Conservation (phyloP, 2,113 vertebrate species). For the Ptilorrhoa leucosticta region DNA sequence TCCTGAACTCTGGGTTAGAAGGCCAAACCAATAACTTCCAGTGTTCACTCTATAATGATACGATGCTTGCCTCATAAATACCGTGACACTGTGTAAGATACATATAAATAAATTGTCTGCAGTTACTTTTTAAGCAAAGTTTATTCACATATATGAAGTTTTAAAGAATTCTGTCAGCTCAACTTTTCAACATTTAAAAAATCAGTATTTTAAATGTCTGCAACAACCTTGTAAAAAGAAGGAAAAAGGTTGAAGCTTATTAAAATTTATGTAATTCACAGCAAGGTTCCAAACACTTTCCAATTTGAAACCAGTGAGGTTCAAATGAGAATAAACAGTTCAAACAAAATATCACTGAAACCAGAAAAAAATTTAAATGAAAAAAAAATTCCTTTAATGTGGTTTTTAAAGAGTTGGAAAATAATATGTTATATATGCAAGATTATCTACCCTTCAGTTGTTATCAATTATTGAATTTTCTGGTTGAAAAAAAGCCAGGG, state of each 20-base stretch:
- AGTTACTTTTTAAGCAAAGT: not conserved
- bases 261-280: not conserved
- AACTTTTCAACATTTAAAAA: not conserved
- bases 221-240: not conserved
- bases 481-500: rapidly evolving
- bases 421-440: not conserved
- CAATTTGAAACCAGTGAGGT: not conserved
- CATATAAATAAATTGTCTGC: not conserved
- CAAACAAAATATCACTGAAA: not conserved
- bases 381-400: not conserved
- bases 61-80: not conserved
- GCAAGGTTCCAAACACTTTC: not conserved
- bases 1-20: not conserved
- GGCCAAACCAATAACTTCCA: not conserved
- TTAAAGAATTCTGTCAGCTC: not conserved
- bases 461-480: not conserved
- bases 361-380: not conserved
- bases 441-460: not conserved
- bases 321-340: not conserved
- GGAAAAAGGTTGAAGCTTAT: not conserved
- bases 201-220: not conserved
- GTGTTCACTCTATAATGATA: not conserved
- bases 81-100: not conserved
- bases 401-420: not conserved
- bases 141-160: not conserved